Evolutionary conservation across 2,113 vertebrate genomes (phyloP).

Genomic region (Dolichallabes microphthalmus): DNA sequence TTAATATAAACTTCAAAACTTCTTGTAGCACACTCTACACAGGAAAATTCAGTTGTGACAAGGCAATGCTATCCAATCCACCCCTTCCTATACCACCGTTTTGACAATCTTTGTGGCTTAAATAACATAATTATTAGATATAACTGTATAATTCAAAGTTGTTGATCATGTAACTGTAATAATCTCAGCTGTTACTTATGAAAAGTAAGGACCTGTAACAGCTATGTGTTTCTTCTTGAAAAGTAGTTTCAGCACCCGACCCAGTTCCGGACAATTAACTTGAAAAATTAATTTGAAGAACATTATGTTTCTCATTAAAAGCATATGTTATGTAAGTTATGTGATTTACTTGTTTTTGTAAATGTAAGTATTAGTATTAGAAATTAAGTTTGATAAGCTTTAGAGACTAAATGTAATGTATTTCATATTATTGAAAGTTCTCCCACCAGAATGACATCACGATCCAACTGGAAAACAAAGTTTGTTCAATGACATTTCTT

Average conservation of each 20-base stretch:
- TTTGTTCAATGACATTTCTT: conserved; percentile 60
- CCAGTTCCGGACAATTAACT: background rate
- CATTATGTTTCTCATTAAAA: background rate
- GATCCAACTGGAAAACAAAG: conserved; percentile 49
- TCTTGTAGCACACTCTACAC: background rate
- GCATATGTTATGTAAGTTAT: background rate
- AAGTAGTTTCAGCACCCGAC: background rate
- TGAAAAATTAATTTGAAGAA: background rate
- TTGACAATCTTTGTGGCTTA: background rate
- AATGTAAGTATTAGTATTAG: background rate
- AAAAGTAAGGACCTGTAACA: background rate
- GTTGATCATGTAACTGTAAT: background rate
- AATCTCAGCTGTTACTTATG: background rate
- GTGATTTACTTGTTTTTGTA: background rate
- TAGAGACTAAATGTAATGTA: conserved; percentile 41
- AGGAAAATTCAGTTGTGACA: background rate
- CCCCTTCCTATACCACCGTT: too few species aligned
- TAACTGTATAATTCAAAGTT: background rate
- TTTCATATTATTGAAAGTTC: conserved; percentile 19
- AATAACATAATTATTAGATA: background rate
- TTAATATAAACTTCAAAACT: background rate
- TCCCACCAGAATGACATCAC: conserved; percentile 46
- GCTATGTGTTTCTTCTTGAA: background rate
- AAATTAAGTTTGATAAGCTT: background rate
- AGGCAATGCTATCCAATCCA: background rate